Evolutionary conservation across 1,140 invertebrate genomes (phyloP).

Genomic region (Phenacoccus solenopsis): DNA sequence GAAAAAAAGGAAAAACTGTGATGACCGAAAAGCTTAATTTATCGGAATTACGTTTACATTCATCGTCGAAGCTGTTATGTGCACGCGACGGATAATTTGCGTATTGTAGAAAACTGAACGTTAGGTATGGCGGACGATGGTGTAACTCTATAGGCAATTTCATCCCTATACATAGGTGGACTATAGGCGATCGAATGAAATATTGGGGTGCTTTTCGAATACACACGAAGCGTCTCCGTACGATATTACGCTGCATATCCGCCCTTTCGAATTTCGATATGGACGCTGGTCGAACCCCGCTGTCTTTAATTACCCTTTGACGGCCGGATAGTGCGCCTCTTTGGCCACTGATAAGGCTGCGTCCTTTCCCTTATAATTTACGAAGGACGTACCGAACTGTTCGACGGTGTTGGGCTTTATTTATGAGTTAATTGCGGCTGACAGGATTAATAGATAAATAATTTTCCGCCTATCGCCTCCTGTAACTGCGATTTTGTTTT

Average conservation of each 20-base stretch:
- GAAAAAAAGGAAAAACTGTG: no score
- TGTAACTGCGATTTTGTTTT: background rate
- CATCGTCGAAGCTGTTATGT: no score
- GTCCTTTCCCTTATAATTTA: background rate
- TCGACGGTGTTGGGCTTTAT: background rate
- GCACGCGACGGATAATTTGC: no score
- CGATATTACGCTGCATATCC: conserved; percentile 7
- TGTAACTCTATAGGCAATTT: background rate
- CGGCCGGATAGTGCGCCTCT: background rate
- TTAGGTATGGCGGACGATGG: background rate
- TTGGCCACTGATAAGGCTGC: background rate
- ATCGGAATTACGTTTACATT: no score
- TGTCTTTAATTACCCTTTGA: conserved; percentile 14
- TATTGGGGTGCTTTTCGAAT: conserved; percentile 11
- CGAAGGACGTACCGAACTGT: conserved; percentile 8
- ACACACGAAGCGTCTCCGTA: background rate
- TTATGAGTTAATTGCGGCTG: conserved; percentile 11
- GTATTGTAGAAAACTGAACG: background rate
- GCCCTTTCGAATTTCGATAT: background rate
- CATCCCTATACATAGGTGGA: background rate
- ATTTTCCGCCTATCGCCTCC: background rate
- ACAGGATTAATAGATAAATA: conserved; percentile 15
- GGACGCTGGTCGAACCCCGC: background rate
- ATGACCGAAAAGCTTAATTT: no score
- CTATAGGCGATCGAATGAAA: background rate